These are phyloP conservation scores for Parauchenoglanis ngamensis DNA, from an alignment of 2,797 vertebrate species.

Conservation along the genomic window DNA sequence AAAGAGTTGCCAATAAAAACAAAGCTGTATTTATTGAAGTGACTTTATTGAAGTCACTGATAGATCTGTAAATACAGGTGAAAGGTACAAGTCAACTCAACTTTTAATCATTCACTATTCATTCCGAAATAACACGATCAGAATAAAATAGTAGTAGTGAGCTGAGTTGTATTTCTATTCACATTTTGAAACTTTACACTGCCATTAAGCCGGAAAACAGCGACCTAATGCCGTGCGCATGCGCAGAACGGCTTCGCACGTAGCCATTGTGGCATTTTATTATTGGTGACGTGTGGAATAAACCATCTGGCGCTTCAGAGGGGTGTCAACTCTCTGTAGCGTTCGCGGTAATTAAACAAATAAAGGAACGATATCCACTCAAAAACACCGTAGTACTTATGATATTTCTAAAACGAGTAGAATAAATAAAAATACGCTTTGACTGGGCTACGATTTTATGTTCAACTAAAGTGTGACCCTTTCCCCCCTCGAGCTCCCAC, in stretches of 20 bases:
- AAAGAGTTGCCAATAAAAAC: not conserved
- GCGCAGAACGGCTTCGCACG: conserved; percentile 54
- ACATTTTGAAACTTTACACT: conserved; percentile 13
- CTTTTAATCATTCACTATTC: not conserved
- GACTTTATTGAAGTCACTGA: not conserved
- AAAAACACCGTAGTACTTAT: fast-evolving
- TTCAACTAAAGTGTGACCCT: too few species aligned
- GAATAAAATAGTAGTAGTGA: not conserved
- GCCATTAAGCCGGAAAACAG: not conserved
- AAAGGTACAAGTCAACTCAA: not conserved
- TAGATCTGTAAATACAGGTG: not conserved
- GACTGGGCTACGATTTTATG: not conserved
- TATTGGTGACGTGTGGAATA: conserved; percentile 76
- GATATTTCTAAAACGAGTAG: fast-evolving
- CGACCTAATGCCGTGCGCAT: not conserved
- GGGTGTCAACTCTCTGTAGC: not conserved
- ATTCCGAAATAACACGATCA: too few species aligned
- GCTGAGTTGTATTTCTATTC: not conserved
- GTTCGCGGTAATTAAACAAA: not conserved
- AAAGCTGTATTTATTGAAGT: not conserved
- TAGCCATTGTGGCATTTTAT: conserved; percentile 73
- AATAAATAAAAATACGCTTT: not conserved
- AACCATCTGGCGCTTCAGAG: conserved; percentile 58
- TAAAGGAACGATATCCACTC: not conserved
- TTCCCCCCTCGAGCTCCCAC: not conserved